phyloP scores from a whole-genome alignment of 1,140 invertebrate genomes.

The Megathymus violae region DNA sequence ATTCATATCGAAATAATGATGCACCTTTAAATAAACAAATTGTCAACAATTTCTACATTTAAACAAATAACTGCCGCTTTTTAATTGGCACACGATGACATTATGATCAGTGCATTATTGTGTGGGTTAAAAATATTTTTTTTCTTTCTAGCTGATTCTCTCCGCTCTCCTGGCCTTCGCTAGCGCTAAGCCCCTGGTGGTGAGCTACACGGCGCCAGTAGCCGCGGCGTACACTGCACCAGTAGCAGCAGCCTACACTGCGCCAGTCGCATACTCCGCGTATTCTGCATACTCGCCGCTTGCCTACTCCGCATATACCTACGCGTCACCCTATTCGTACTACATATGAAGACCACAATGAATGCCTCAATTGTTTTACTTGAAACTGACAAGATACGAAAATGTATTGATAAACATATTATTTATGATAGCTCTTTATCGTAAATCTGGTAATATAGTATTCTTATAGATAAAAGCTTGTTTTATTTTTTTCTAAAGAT shows the following conservation, averaged over 20 bases:
- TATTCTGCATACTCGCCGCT: conserved; percentile 80
- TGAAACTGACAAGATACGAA: conserved; percentile 25
- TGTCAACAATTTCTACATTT: too few relatives aligned
- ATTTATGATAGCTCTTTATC: conserved; percentile 28
- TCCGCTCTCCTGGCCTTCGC: conserved; percentile 76
- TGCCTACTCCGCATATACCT: conserved; percentile 71
- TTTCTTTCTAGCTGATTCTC: too few relatives aligned
- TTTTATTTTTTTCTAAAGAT: background rate
- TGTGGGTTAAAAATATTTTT: too few relatives aligned
- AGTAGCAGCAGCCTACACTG: conserved; percentile 65
- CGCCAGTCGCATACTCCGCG: conserved; percentile 71
- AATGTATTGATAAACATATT: background rate
- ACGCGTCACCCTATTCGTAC: conserved; percentile 70
- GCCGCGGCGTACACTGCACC: conserved; percentile 63
- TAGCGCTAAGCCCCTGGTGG: conserved; percentile 67
- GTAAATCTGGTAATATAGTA: conserved; percentile 20
- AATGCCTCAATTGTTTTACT: background rate
- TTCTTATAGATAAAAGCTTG: background rate
- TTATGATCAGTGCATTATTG: too few relatives aligned
- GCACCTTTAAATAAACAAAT: too few relatives aligned
- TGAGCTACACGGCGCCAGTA: conserved; percentile 55
- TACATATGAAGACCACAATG: conserved; percentile 53
- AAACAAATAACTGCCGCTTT: too few relatives aligned
- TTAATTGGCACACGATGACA: too few relatives aligned
- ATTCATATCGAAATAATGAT: too few relatives aligned